Evolutionary conservation across 2,113 vertebrate genomes (phyloP), one percentile per base, ranked within the genome.

Genomic region (Oryzias melastigma): DNA sequence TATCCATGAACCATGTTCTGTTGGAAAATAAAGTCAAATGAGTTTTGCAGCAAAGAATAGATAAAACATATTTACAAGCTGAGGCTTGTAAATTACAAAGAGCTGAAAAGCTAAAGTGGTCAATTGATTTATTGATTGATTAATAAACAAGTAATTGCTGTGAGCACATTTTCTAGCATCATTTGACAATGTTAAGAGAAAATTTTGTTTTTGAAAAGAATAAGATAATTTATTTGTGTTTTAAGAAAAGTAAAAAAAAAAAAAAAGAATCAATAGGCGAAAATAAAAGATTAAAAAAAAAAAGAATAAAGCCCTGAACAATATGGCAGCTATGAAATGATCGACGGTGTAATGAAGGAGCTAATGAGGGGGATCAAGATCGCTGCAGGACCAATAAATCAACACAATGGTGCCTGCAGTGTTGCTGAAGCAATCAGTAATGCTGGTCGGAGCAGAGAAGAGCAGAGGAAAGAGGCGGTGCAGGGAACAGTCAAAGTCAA

Each of bases 331-430:
- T 55, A 53, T 65, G 73, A 77, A 69, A 85, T 86, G 83, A 85
- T 85, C 73, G 73, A 84, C 80, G 63, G 85, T 10, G 78, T 87
- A 85, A 89, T 88, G 84, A 85, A 87, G 67, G 71, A 88, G 80
- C 85, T 89, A 91, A 89, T 88, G 87, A 88, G 85, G 81, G 82
- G 74, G 79, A 87, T 87, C 82, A 81, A 81, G 78, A 83, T 73
- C 35, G 68, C 75, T 59, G 68, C 81, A 84, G 77, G 71, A 69
- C 77, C 87, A 75, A 88, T 89, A 86, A 88, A 91, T 89, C 85
- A 90, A 84, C 79, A 83, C 71, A 85, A 85, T 75, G 68, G 84
- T 85, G 84, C 75, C 80, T 51, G 68, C 82, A 81, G 76, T 64
- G 73, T 85, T 87, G 80, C 71, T 55, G 65, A 58, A 67, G 78